Conservation (phyloP, 2,888 invertebrate species). For the Epirrhoe tristata region DNA sequence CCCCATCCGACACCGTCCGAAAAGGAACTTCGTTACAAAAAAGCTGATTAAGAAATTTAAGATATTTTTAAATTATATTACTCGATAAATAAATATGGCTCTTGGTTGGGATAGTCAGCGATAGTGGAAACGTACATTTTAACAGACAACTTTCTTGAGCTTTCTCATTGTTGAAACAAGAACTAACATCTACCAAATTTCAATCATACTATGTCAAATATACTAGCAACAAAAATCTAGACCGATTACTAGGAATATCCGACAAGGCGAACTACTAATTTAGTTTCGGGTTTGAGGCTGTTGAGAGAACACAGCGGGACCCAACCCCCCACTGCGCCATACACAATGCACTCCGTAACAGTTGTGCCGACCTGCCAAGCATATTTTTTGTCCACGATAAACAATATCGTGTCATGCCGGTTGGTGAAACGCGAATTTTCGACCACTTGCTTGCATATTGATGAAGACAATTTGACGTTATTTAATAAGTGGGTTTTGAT, state of each 20-base stretch:
- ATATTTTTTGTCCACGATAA: conserved; percentile 64
- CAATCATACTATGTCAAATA: background rate
- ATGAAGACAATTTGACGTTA: conserved; percentile 51
- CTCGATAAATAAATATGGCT: too few relatives aligned
- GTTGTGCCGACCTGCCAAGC: conserved; percentile 30
- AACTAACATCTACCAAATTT: too few relatives aligned
- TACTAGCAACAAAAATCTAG: background rate
- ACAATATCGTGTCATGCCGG: conserved; percentile 71
- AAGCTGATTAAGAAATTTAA: too few relatives aligned
- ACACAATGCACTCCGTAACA: conserved; percentile 30
- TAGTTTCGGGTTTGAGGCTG: conserved; percentile 50
- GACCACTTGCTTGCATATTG: conserved; percentile 56
- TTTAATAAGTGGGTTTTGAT: conserved; percentile 43
- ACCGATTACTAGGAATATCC: conserved; percentile 13
- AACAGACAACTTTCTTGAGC: too few relatives aligned
- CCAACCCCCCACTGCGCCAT: conserved; percentile 16
- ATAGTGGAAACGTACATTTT: too few relatives aligned
- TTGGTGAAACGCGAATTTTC: conserved; percentile 64
- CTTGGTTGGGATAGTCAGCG: too few relatives aligned
- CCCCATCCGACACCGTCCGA: too few relatives aligned
- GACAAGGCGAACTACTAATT: conserved; percentile 66
- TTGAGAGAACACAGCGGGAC: conserved; percentile 32
- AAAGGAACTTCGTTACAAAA: too few relatives aligned
- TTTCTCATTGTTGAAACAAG: too few relatives aligned
- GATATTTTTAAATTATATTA: too few relatives aligned